phyloP scores from a whole-genome alignment of 2,113 vertebrate genomes.

The Eptesicus fuscus region DNA sequence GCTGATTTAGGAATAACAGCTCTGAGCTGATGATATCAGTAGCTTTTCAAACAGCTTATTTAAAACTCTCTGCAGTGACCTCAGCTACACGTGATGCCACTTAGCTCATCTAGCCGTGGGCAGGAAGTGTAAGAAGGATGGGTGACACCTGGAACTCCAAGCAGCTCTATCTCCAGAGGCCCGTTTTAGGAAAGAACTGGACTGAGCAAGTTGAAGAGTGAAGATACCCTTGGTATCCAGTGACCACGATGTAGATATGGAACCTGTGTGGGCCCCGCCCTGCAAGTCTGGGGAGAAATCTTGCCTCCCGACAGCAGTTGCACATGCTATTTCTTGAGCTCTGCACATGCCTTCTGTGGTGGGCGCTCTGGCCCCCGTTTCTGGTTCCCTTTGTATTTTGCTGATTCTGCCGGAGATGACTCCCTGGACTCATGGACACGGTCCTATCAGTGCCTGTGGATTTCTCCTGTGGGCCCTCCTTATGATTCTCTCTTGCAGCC shows the following conservation, averaged over 20 bases:
- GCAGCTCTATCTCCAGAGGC: slow-evolving; percentile 8
- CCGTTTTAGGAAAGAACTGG: slow-evolving; percentile 52
- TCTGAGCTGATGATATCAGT: slow-evolving; percentile 49
- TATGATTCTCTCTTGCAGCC: background rate
- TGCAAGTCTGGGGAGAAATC: background rate
- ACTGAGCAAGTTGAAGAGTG: slow-evolving; percentile 29
- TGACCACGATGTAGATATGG: background rate
- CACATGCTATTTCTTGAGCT: background rate
- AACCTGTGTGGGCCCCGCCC: background rate
- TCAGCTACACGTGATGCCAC: slow-evolving; percentile 48
- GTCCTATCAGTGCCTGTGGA: background rate
- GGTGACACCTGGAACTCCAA: slow-evolving; percentile 46
- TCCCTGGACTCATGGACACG: background rate
- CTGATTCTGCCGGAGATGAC: background rate
- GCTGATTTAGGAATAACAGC: slow-evolving; percentile 42
- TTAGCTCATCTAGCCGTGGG: slow-evolving; percentile 29
- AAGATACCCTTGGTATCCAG: background rate
- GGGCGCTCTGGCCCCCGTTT: background rate
- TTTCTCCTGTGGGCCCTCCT: background rate
- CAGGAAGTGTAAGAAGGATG: slow-evolving; percentile 55
- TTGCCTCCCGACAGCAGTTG: background rate
- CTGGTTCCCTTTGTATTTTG: background rate
- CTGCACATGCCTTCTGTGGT: background rate
- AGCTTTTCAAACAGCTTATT: slow-evolving; percentile 65
- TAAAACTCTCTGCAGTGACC: slow-evolving; percentile 52